Base-by-base conservation (phyloP, 2,797 vertebrate species). In the Cyclura pinguis region DNA sequence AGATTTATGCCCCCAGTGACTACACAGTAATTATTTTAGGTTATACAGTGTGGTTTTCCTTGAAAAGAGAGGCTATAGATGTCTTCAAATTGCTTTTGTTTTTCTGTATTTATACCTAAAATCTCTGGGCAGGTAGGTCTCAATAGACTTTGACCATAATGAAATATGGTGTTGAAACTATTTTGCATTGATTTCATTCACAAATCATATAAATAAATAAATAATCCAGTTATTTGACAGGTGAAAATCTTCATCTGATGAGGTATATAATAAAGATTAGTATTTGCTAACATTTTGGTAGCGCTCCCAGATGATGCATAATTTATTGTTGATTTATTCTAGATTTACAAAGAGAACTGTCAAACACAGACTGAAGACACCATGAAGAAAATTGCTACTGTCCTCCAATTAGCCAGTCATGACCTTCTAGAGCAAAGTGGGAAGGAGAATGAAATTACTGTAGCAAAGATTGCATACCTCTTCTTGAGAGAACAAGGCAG, bases 1-100 rank as follows among this genome's bases (percentile, higher is more conserved):
- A 90, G 76, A 89, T 84, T 85, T 91, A 85, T 88, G 92, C 89
- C 89, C 55, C 38, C 55, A 38, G 24, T 78, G 86, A 78, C 1
- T n/a, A 38, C 55, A 2, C 88, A 87, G 82, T 86, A 93, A 92
- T 80, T 42, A 69, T n/a, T 12, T 20, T 38, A 32, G 62, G 27
- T 38, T 81, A 81, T 32, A 62, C 57, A 82, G 67, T 80, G n/a
- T 90, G 57, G 73, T 80, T 74, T 85, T 50, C 57, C 62, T 81
- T 78, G n/a, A 72, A 92, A 92, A 22, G 69, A 32, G 2, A 4
- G 74, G 64, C 35, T 80, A 50, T 47, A 80, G 73, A 18, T 14
- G 64, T 22, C 86, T 78, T 62, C 8, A 78, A 10, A 9, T 64
- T 47, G 7, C 5, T 50, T 35, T 2, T 62, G 12, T 1, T 52